Evolutionary conservation across 2,797 vertebrate genomes (phyloP), one percentile per base, ranked within the genome.

Genomic region (Semotilus atromaculatus): DNA sequence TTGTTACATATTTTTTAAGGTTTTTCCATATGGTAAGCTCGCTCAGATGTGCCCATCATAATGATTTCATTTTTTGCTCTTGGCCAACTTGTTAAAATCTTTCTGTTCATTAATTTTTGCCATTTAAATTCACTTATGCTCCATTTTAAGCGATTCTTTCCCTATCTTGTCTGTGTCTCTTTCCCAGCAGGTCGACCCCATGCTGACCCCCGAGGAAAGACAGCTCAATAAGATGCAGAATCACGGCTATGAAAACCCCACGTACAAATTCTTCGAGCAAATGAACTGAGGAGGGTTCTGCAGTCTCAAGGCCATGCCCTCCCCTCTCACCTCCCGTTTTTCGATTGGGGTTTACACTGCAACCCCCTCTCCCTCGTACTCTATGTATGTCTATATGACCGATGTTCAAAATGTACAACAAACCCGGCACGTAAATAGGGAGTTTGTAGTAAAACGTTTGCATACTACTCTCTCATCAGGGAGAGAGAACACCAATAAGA

Each of bases 191-290:
- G 96, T 96, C 78, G 96, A 96, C 88, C 95, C 95, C 67, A 96
- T 95, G 94, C 89, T 96, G 80, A 95, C 92, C 86, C 94, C 96
- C 1, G 96, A 96, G 88, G 95, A 96, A 77, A 93, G 96, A 83
- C 97, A 98, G 92, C 95, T 98, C 86, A 97, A 94, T 89, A 97
- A 97, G 93, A 97, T 98, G 94, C 97, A 98, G 92, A 97, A 94
- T 81, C 96, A 96, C 0, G 96, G 96, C 89, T 96, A 96, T 0
- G 96, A 96, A 90, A 96, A 96, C 88, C 96, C 96, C 71, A 96
- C 95, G 78, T 96, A 96, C 92, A 96, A 95, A 93, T 96, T 96
- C 92, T 94, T 96, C 60, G 96, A 96, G 88, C 95, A 96, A 90
- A 93, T 94, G 92, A 96, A 97, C 95, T 97, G 95, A 97, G 93